Evolutionary conservation across 2,888 invertebrate species (phyloP).

Genomic region (Apodemia hepburni): DNA sequence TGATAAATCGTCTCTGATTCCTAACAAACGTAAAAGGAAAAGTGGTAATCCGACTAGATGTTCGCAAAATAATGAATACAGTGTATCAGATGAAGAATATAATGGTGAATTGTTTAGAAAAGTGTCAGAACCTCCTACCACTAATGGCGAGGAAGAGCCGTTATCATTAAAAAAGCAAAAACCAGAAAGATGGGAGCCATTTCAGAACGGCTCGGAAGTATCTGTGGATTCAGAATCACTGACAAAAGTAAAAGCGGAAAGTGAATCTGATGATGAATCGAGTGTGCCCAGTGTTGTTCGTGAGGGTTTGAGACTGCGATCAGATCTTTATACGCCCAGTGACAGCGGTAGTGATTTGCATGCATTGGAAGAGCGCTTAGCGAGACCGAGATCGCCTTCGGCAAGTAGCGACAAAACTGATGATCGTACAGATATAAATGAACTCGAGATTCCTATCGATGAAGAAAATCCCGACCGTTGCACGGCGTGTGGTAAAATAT

Average conservation of each 20-base stretch:
- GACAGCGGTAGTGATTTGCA: slow-evolving; percentile 74
- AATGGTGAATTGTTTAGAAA: slow-evolving; percentile 68
- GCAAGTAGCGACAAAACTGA: slow-evolving; percentile 68
- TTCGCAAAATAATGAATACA: slow-evolving; percentile 78
- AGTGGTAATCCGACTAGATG: slow-evolving; percentile 91
- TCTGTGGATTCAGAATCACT: slow-evolving; percentile 63
- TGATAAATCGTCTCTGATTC: slow-evolving; percentile 72
- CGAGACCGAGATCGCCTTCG: slow-evolving; percentile 75
- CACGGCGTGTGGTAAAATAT: slow-evolving; percentile 92
- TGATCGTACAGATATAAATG: slow-evolving; percentile 62
- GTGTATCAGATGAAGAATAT: slow-evolving; percentile 70
- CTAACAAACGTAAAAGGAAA: slow-evolving; percentile 88
- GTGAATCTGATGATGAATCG: slow-evolving; percentile 72
- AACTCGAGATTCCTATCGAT: slow-evolving; percentile 91
- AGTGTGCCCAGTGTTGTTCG: slow-evolving; percentile 72
- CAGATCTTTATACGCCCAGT: slow-evolving; percentile 73
- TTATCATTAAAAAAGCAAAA: slow-evolving; percentile 72
- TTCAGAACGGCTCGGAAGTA: slow-evolving; percentile 67
- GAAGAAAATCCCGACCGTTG: slow-evolving; percentile 93
- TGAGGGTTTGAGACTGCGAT: slow-evolving; percentile 67
- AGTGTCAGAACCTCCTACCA: slow-evolving; percentile 59
- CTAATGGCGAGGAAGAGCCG: slow-evolving; percentile 64
- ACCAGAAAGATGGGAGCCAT: slow-evolving; percentile 64
- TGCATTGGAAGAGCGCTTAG: slow-evolving; percentile 70
- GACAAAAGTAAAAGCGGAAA: slow-evolving; percentile 70